A percentile compares a stretch with the other conserved stretches of the same genome.
phyloP scores from a whole-genome alignment of 2,797 vertebrate genomes.

The Nyctibius grandis region DNA sequence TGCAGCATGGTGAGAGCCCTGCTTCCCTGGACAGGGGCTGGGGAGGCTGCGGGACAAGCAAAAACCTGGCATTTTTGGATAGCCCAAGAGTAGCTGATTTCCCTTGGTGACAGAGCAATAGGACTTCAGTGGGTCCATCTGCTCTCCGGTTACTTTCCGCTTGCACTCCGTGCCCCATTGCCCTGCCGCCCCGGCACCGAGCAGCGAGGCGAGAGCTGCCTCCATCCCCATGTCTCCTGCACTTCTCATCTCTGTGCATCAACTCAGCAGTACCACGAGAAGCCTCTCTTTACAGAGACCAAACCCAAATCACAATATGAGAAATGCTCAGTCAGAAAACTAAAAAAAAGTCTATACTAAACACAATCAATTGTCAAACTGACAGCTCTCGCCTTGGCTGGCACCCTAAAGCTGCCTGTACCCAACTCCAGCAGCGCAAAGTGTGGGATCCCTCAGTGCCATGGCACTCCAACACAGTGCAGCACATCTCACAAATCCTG shows the following conservation, averaged over 20 bases:
- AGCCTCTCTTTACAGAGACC: background rate
- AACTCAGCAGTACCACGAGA: background rate
- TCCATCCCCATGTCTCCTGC: background rate
- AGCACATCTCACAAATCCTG: background rate
- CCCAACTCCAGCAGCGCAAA: background rate
- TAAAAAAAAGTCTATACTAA: background rate
- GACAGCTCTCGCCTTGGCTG: background rate
- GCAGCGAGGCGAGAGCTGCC: background rate
- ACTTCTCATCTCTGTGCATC: background rate
- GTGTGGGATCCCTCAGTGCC: background rate
- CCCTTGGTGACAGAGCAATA: background rate
- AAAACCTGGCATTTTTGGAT: background rate
- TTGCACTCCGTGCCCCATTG: background rate
- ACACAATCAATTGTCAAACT: background rate
- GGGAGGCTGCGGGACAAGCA: background rate
- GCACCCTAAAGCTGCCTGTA: background rate
- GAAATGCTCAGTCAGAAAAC: background rate
- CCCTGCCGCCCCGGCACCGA: fast-evolving
- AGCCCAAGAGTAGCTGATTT: background rate
- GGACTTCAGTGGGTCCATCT: background rate
- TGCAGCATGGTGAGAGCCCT: fast-evolving
- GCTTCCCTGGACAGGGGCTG: background rate
- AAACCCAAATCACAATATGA: background rate
- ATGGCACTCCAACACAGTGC: background rate
- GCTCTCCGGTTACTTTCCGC: background rate